Evolutionary conservation across 2,888 invertebrate genomes (phyloP).

Genomic region (Dicranocentrus wangi): DNA sequence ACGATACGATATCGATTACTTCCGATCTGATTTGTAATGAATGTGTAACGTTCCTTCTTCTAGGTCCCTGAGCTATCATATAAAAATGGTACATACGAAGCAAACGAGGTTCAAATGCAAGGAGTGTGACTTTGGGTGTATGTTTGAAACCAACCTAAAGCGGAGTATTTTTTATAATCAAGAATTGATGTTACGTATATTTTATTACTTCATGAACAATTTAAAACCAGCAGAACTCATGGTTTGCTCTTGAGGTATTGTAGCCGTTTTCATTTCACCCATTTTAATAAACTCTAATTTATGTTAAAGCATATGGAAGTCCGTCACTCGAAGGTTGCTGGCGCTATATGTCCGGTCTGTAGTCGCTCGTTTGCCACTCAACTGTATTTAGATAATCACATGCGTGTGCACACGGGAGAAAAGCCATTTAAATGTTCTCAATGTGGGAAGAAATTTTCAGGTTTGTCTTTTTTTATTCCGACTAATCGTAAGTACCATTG

Average conservation of each 20-base stretch:
- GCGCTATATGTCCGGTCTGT: not conserved
- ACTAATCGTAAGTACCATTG: not conserved
- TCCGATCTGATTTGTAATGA: no score
- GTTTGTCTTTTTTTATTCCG: not conserved
- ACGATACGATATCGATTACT: no score
- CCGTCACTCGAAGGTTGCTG: not conserved
- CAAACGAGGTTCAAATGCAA: constrained; percentile 5
- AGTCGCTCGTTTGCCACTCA: not conserved
- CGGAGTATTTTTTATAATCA: no score
- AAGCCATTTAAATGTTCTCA: not conserved
- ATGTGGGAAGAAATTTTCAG: constrained; percentile 11
- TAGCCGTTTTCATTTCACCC: no score
- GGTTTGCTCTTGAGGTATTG: no score
- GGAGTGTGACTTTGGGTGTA: constrained; percentile 11
- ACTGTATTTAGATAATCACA: not conserved
- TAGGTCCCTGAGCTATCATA: constrained; percentile 4
- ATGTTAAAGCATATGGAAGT: constrained; percentile 8
- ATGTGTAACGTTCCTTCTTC: no score
- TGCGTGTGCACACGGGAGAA: constrained; percentile 11
- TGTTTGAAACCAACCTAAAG: not conserved
- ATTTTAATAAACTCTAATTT: no score
- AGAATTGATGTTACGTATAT: no score
- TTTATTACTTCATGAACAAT: no score
- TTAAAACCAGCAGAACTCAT: no score
- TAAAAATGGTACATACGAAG: not conserved